These are phyloP conservation scores for Mythimna pallens DNA, from an alignment of 2,888 invertebrate species.

Conservation along the genomic window DNA sequence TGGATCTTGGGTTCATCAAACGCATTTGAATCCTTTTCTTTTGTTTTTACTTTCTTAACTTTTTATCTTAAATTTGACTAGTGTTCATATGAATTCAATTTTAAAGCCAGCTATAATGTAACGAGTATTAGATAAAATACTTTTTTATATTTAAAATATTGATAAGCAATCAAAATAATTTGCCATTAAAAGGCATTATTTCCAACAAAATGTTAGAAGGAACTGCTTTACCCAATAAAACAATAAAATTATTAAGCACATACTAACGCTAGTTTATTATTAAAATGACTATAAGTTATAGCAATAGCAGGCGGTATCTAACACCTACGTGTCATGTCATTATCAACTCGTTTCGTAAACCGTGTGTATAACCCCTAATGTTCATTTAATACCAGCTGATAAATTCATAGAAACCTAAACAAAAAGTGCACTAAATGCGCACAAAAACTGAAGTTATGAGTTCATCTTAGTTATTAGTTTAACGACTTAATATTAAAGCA, in stretches of 20 bases:
- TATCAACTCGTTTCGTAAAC: slow-evolving; percentile 52
- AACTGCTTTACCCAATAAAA: not conserved
- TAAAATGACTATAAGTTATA: slow-evolving; percentile 24
- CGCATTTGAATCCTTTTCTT: slow-evolving; percentile 2
- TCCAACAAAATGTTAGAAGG: not conserved
- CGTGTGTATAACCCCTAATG: slow-evolving; percentile 59
- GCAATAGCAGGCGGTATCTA: slow-evolving; percentile 23
- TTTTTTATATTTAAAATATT: too few species aligned
- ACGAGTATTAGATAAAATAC: too few species aligned
- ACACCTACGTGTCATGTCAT: slow-evolving; percentile 45
- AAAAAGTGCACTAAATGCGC: slow-evolving; percentile 52
- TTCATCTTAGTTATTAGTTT: slow-evolving; percentile 60
- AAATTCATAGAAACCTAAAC: slow-evolving; percentile 56
- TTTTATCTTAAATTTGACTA: not conserved
- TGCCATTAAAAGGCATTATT: not conserved
- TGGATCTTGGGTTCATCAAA: slow-evolving; percentile 10
- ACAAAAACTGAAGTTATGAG: slow-evolving; percentile 55
- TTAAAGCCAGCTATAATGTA: too few species aligned
- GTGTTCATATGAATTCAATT: not conserved
- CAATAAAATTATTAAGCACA: slow-evolving; percentile 8
- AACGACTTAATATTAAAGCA: slow-evolving; percentile 59
- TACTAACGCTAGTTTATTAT: slow-evolving; percentile 14
- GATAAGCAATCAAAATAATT: not conserved
- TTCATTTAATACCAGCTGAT: slow-evolving; percentile 62
- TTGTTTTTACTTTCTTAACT: slow-evolving; percentile 7